phyloP scores from a whole-genome alignment of 2,113 vertebrate species.

The Antechinus stuartii region DNA sequence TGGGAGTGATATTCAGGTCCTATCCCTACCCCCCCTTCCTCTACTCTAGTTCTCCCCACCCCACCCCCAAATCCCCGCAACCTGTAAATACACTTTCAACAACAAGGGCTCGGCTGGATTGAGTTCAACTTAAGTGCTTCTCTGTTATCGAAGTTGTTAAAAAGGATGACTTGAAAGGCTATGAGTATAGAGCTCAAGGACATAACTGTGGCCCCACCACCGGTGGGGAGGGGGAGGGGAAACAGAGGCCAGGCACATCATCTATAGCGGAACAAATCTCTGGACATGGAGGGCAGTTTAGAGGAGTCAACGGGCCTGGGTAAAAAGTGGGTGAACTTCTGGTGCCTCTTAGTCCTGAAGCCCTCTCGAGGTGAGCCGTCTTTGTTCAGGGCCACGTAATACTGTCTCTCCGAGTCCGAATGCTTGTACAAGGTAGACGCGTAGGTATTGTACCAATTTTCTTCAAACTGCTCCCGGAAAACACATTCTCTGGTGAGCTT shows the following conservation, averaged over 20 bases:
- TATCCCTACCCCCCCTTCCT: conserved; percentile 58
- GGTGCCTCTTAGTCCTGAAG: conserved; percentile 97
- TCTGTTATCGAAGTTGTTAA: conserved; percentile 80
- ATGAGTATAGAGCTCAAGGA: conserved; percentile 78
- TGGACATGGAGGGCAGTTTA: conserved; percentile 94
- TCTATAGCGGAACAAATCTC: conserved; percentile 96
- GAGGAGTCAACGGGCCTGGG: conserved; percentile 95
- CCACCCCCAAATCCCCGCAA: conserved; percentile 80
- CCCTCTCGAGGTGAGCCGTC: conserved; percentile 97
- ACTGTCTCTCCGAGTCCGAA: conserved; percentile 93
- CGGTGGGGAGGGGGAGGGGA: conserved; percentile 54
- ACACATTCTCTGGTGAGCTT: conserved; percentile 97
- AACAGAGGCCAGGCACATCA: conserved; percentile 83
- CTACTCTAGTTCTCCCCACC: conserved; percentile 58
- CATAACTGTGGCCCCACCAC: conserved; percentile 68
- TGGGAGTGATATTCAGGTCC: not conserved
- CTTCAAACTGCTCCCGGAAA: conserved; percentile 99
- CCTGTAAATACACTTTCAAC: conserved; percentile 79
- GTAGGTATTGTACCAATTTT: conserved; percentile 99
- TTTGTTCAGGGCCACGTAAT: conserved; percentile 98
- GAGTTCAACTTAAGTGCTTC: conserved; percentile 81
- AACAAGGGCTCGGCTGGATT: conserved; percentile 79
- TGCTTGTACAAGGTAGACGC: conserved; percentile 98
- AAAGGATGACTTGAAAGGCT: conserved; percentile 80
- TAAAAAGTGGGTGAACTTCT: conserved; percentile 98